Evolutionary conservation across 2,797 vertebrate species (phyloP).

Genomic region (Gastrophryne carolinensis): DNA sequence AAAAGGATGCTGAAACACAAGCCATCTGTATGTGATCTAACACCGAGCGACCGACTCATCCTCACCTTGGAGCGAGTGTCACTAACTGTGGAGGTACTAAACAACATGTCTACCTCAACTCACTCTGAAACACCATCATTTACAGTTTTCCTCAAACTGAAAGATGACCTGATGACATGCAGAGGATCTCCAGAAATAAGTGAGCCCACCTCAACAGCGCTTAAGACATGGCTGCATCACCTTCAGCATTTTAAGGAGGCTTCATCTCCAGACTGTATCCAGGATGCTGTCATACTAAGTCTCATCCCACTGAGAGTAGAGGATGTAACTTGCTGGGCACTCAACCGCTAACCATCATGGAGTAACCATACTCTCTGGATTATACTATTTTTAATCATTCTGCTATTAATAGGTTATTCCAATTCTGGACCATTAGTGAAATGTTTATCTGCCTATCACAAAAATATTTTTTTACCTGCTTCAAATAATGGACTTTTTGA

Average conservation of each 20-base stretch:
- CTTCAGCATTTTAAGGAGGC: background rate
- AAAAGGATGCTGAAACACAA: background rate
- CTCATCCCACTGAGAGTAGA: background rate
- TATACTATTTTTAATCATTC: too few species aligned
- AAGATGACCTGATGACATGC: background rate
- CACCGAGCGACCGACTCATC: background rate
- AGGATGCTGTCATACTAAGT: slow-evolving; percentile 4
- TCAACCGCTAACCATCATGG: background rate
- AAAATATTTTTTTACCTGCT: too few species aligned
- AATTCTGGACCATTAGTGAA: too few species aligned
- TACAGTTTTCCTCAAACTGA: background rate
- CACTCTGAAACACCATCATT: background rate
- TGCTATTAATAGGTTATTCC: too few species aligned
- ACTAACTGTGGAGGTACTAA: background rate
- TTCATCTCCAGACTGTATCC: background rate
- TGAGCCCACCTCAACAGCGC: background rate
- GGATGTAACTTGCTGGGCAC: slow-evolving; percentile 15
- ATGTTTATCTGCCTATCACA: too few species aligned
- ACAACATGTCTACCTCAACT: background rate
- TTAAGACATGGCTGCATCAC: slow-evolving; percentile 21
- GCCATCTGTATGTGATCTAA: background rate
- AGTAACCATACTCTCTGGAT: too few species aligned
- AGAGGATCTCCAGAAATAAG: background rate
- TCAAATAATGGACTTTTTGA: too few species aligned
- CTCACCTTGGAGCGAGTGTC: background rate